These are phyloP conservation scores for Eristalinus sepulchralis DNA, from an alignment of 2,888 invertebrate species.

Conservation along the genomic window DNA sequence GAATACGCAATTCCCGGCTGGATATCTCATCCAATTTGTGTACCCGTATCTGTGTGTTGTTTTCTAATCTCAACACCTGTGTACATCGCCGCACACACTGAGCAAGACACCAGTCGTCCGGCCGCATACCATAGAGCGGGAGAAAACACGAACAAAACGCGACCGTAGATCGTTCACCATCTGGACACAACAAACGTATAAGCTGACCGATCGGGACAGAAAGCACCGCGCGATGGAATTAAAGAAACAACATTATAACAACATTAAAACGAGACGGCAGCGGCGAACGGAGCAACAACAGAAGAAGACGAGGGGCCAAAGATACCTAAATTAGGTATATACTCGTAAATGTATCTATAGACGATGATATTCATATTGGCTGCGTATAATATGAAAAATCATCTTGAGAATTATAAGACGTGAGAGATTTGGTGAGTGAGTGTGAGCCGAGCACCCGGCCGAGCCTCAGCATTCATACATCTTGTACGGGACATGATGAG, in stretches of 20 bases:
- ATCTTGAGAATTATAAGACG: slow-evolving; percentile 69
- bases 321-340: slow-evolving; percentile 52
- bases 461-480: slow-evolving; percentile 15
- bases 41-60: not conserved
- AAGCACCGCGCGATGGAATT: slow-evolving; percentile 51
- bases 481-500: not conserved
- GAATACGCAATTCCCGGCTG: slow-evolving; percentile 53
- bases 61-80: slow-evolving; percentile 64
- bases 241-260: slow-evolving; percentile 60
- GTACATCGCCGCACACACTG: slow-evolving; percentile 21
- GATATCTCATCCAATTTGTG: not conserved
- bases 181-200: slow-evolving; percentile 38
- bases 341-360: slow-evolving; percentile 50
- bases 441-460: slow-evolving; percentile 42
- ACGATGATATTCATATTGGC: slow-evolving; percentile 67
- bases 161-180: slow-evolving; percentile 59
- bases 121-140: slow-evolving; percentile 32
- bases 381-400: slow-evolving; percentile 64
- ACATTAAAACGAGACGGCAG: slow-evolving; percentile 12
- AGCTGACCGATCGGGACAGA: slow-evolving; percentile 55
- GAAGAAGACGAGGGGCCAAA: slow-evolving; percentile 5
- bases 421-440: slow-evolving; percentile 70
- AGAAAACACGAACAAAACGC: slow-evolving; percentile 36
- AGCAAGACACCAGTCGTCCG: no score
- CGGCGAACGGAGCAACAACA: not conserved